phyloP scores from a whole-genome alignment of 1,140 invertebrate species.

The Agrilus planipennis region DNA sequence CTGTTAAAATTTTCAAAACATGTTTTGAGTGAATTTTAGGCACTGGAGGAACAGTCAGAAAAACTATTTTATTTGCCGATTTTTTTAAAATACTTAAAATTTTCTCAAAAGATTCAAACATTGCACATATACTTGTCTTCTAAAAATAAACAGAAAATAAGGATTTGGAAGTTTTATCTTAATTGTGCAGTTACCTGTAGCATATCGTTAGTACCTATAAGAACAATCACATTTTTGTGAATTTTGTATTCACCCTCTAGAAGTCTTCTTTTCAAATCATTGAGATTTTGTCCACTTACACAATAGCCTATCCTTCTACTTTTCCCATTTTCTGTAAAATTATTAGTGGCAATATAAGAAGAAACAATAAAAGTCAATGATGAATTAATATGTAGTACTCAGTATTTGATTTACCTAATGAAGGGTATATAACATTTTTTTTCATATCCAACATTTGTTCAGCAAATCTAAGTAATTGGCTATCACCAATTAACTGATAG shows the following conservation, averaged over 20 bases:
- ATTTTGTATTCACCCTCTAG: background rate
- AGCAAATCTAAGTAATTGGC: background rate
- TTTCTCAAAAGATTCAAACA: background rate
- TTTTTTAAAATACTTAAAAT: background rate
- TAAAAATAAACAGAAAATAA: background rate
- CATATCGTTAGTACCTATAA: conserved; percentile 10
- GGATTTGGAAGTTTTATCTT: background rate
- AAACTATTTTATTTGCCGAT: conserved; percentile 1
- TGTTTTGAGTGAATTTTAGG: no score
- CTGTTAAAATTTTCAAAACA: no score
- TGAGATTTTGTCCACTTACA: conserved; percentile 9
- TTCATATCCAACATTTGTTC: conserved; percentile 1
- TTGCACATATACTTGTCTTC: background rate
- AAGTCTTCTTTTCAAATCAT: conserved; percentile 4
- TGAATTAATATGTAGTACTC: no score
- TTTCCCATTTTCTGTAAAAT: background rate
- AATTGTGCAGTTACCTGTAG: conserved; percentile 1
- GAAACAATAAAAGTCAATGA: no score
- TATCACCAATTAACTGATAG: conserved; percentile 5
- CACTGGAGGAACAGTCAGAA: conserved; percentile 8
- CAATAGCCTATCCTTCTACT: conserved; percentile 4
- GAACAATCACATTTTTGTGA: conserved; percentile 1
- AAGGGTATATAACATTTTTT: no score
- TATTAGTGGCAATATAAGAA: no score
- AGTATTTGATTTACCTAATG: no score